Base-by-base conservation (phyloP, 2,888 invertebrate genomes). In the Pilophorus perplexus region DNA sequence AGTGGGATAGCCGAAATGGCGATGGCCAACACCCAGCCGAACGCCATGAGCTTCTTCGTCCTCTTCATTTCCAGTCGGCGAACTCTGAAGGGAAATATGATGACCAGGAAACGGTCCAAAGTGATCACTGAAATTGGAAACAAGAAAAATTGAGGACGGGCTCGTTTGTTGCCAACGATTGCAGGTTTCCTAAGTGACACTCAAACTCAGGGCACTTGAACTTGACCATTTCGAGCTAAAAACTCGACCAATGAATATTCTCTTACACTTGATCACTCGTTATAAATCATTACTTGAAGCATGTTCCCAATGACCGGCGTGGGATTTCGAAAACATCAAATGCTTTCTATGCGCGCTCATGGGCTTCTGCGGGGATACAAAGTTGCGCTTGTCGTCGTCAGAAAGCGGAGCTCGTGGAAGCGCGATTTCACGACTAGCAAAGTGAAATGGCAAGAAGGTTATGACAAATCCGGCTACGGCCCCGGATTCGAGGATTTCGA, bases 51-150 rank as follows among this genome's bases (percentile, higher is more conserved):
- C n/a, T 73, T 52, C 12, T 74, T 68, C 1, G 76, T 77, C 16
- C 73, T 71, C 2, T 73, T 70, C 74, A 75, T 75, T 64, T 75
- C 74, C 64, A 76, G 70, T 6, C 75, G 72, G 12, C 74, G 71
- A 20, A 75, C 73, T 44, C 76, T 73, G 68, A 77, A 77, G 44
- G 77, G 77, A 68, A 77, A 78, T 50, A 75, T 75, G 40, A 78
- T 77, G 12, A 74, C 76, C 65, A 77, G 71, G 64, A 78, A 75
- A 10, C 78, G 72, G 69, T 78, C 77, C 67, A 78, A 66, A 0
- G 77, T 77, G 44, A 78, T 77, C 22, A 77, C 77, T 75, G 73
- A 71, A 71, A 44, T 18, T n/a, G n/a, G n/a, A n/a, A n/a, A n/a
- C n/a, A n/a, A n/a, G n/a, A n/a, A n/a, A n/a, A n/a, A n/a, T n/a